These are phyloP conservation scores for Bombus vancouverensis DNA, from an alignment of 1,140 invertebrate genomes.

Conservation along the genomic window DNA sequence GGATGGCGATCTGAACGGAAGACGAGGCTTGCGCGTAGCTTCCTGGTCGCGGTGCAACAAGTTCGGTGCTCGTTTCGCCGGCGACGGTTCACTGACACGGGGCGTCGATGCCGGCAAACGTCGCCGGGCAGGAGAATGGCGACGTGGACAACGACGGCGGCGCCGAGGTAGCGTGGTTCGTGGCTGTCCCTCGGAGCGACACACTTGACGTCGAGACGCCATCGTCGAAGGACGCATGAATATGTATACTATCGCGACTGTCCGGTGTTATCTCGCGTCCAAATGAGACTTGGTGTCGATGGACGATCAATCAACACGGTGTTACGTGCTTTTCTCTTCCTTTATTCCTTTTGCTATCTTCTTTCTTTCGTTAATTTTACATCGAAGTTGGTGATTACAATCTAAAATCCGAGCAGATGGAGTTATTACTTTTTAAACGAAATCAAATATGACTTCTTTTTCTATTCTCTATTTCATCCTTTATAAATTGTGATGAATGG, in stretches of 20 bases:
- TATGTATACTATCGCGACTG: slow-evolving; percentile 70
- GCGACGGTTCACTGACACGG: slow-evolving; percentile 80
- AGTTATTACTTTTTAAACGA: too few species aligned
- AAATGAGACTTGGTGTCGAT: slow-evolving; percentile 43
- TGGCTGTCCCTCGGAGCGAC: slow-evolving; percentile 54
- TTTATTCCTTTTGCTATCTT: not conserved
- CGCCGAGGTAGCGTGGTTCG: slow-evolving; percentile 55
- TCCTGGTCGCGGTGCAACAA: slow-evolving; percentile 75
- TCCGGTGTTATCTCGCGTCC: slow-evolving; percentile 20
- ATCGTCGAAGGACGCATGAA: slow-evolving; percentile 81
- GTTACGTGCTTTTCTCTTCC: not conserved
- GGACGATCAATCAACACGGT: slow-evolving; percentile 2
- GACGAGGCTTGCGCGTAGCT: slow-evolving; percentile 60
- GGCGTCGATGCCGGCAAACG: slow-evolving; percentile 58
- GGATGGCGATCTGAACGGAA: not conserved
- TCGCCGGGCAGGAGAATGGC: slow-evolving; percentile 33
- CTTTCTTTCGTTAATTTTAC: not conserved
- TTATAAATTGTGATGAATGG: not conserved
- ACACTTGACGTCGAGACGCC: slow-evolving; percentile 81
- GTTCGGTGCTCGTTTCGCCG: slow-evolving; percentile 70
- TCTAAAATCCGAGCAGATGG: too few species aligned
- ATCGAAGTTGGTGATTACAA: too few species aligned
- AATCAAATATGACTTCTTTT: not conserved
- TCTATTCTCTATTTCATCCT: not conserved
- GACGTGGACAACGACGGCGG: slow-evolving; percentile 64